phyloP scores from a whole-genome alignment of 2,113 vertebrate genomes.

The Camelus dromedarius region DNA sequence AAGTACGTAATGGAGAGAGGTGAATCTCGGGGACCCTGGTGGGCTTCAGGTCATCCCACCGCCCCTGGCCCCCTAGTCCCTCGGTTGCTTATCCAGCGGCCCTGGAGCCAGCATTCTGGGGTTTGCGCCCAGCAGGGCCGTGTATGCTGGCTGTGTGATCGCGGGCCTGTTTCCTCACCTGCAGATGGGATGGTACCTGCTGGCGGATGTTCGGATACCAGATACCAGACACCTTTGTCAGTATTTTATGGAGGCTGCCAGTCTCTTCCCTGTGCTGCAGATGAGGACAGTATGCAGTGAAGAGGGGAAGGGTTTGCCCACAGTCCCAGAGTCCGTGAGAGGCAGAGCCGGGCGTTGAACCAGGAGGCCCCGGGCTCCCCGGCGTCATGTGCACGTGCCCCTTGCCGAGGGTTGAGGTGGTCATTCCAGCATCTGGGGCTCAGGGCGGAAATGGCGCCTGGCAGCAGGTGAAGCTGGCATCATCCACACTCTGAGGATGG shows the following conservation, averaged over 20 bases:
- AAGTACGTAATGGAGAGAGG: too few relatives aligned
- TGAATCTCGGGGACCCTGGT: not conserved
- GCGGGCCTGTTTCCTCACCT: not conserved
- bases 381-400: accelerated
- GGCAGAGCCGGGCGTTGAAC: not conserved
- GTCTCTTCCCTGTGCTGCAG: accelerated
- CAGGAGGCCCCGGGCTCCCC: not conserved
- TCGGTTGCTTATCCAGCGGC: not conserved
- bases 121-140: not conserved
- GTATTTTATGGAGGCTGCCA: not conserved
- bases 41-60: not conserved
- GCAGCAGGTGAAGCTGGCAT: not conserved
- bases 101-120: not conserved
- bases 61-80: accelerated
- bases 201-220: accelerated
- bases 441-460: not conserved
- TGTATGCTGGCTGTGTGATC: accelerated
- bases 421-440: not conserved
- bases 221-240: accelerated
- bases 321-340: accelerated
- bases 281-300: accelerated
- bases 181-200: too few relatives aligned
- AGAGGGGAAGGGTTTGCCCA: not conserved
- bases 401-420: accelerated
- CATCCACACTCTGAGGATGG: not conserved